phyloP scores from a whole-genome alignment of 2,888 invertebrate species.

The Endomychus coccineus region DNA sequence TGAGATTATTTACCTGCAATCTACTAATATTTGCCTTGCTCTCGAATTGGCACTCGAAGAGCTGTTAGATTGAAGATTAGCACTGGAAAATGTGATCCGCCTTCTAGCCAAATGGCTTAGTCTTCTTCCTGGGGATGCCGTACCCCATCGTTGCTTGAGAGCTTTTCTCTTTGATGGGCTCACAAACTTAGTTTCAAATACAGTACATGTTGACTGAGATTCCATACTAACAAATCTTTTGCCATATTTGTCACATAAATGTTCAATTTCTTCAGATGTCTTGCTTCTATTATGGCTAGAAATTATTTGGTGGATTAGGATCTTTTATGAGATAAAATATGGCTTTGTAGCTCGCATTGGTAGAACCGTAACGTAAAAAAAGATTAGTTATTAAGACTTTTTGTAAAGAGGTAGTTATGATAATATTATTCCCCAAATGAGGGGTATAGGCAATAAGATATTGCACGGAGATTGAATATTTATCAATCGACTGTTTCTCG shows the following conservation, averaged over 20 bases:
- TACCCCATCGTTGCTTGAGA: slow-evolving; percentile 42
- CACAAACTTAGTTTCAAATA: slow-evolving; percentile 53
- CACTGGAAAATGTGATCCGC: slow-evolving; percentile 68
- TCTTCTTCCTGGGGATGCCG: slow-evolving; percentile 66
- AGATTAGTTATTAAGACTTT: too few relatives aligned
- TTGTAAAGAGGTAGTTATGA: too few relatives aligned
- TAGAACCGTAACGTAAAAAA: too few relatives aligned
- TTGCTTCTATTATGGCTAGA: slow-evolving; percentile 64
- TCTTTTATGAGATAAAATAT: too few relatives aligned
- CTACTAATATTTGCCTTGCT: slow-evolving; percentile 54
- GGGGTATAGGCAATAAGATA: too few relatives aligned
- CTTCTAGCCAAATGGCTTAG: slow-evolving; percentile 70
- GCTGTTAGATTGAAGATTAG: slow-evolving; percentile 48
- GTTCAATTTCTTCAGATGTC: slow-evolving; percentile 63
- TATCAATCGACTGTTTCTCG: too few relatives aligned
- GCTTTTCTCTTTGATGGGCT: slow-evolving; percentile 56
- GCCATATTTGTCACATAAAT: slow-evolving; percentile 56
- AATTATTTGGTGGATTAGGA: slow-evolving; percentile 17
- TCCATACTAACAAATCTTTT: slow-evolving; percentile 68
- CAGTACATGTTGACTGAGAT: slow-evolving; percentile 60
- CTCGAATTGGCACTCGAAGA: slow-evolving; percentile 46
- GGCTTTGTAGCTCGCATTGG: too few relatives aligned
- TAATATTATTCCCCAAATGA: too few relatives aligned
- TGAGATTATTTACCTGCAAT: slow-evolving; percentile 50
- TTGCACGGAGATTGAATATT: too few relatives aligned